Evolutionary conservation across 2,797 vertebrate species (phyloP).

Genomic region (Sebastes jordani): DNA sequence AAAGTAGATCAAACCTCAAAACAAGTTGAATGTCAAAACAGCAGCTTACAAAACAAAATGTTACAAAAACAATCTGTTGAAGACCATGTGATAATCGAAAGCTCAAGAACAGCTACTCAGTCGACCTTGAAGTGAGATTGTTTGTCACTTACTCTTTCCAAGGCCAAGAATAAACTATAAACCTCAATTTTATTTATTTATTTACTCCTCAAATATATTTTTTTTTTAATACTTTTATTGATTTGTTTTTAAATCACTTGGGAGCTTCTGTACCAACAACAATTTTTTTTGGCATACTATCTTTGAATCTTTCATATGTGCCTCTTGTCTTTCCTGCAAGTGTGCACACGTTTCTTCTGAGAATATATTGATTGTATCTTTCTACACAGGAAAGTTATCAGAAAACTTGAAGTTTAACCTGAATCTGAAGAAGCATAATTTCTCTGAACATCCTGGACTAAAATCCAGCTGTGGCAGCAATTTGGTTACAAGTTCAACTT

Average conservation of each 20-base stretch:
- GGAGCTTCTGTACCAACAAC: neutral
- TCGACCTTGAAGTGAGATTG: neutral
- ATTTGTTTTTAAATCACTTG: neutral
- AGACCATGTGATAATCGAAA: neutral
- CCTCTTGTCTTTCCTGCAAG: neutral
- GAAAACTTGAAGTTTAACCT: constrained; percentile 16
- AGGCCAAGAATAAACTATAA: too few species aligned
- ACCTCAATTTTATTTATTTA: neutral
- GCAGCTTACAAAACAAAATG: neutral
- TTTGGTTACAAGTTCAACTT: constrained; percentile 12
- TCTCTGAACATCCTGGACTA: constrained; percentile 18
- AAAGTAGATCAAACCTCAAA: neutral
- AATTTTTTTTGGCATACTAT: neutral
- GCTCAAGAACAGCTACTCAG: neutral
- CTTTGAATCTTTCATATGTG: neutral
- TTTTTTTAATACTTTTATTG: too few species aligned
- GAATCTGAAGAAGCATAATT: constrained; percentile 14
- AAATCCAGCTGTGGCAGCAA: constrained; percentile 33
- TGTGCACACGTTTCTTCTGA: neutral
- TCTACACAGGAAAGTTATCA: neutral
- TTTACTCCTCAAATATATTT: too few species aligned
- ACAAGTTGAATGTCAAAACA: neutral
- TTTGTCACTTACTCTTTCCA: neutral
- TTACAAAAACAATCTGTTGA: neutral
- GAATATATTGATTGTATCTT: neutral